Base-by-base conservation (phyloP, 2,797 vertebrate species). In the Sphenodon punctatus region DNA sequence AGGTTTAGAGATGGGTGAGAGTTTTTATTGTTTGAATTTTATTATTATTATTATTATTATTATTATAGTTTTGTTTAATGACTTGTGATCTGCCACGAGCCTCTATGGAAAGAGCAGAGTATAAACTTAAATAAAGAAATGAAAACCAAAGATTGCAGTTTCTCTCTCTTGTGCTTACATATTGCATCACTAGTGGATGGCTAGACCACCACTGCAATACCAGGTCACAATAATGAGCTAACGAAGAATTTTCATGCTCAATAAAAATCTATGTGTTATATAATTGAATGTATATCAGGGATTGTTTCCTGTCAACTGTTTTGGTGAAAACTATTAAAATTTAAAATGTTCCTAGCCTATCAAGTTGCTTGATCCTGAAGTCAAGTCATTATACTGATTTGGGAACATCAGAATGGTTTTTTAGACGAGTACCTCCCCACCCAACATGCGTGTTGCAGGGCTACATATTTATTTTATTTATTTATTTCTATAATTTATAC, bases 181-280 rank as follows among this genome's bases (percentile, higher is more conserved):
- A 53, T 43, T 32, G n/a, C 36, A 25, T 64, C 39, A 22, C 49
- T 63, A 16, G 51, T 16, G 6, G 39, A 67, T 63, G 3, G 7
- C 38, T 64, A 12, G 46, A 30, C 63, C 53, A n/a, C 19, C 27
- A 36, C 11, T 80, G 55, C 8, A 39, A 75, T 48, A 49, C 20
- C 61, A 45, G 56, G 22, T 16, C n/a, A 36, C 30, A 42, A 46
- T 27, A 46, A 15, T 48, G 17, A 53, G 14, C 39, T 17, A 61
- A 81, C 66, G 10, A 61, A 17, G 19, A 13, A 15, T 36, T 80
- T 84, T 22, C 23, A 60, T 45, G 13, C 13, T 23, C n/a, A 36
- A 56, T 41, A 1, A 0, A 34, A 20, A 16, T 45, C n/a, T 68
- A 42, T 22, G 23, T 27, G 3, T 36, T n/a, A 1, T 4, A 8